Base-by-base conservation (phyloP, 2,797 vertebrate species). In the Pelobates cultripes region DNA sequence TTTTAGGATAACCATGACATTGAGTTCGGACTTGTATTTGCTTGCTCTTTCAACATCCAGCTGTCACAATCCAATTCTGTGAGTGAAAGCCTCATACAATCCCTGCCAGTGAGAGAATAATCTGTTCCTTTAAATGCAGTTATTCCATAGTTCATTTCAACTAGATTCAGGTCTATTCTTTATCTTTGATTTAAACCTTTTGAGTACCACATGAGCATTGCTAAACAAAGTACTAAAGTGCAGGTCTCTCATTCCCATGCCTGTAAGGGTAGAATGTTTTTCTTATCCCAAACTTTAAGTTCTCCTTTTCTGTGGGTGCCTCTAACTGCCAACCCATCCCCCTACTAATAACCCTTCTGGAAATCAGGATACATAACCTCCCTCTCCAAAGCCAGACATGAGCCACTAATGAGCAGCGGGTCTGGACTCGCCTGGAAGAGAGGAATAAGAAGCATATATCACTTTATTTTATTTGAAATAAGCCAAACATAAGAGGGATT, bases 381-480 rank as follows among this genome's bases (percentile, higher is more conserved):
- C 82, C 82, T 79, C 68, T 84, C 77, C 73, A 72, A 55, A 70
- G 77, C 77, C 82, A 84, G 82, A 84, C 82, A n/a, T 76, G 82
- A 84, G 82, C 82, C 77, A 84, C 82, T 84, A 84, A 84, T 84
- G 77, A 84, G 82, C 73, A 76, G 82, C 82, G 82, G 77, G 82
- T 80, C 82, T 84, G 77, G 82, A 70, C 82, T 79, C 75, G 82
- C 82, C 73, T 84, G 77, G 77, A 76, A 76, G 74, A 66, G 85
- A 73, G 84, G 86, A 87, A 88, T 86, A 85, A 87, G 78, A 45
- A 57, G 77, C 82, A 84, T 84, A 84, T 84, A 84, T 84, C 82
- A 84, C 82, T 84, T 84, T 84, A 82, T 85, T 86, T 87, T 85
- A 86, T 81, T 87, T 86, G 85, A 88, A 84, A 87, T 86, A 86